Evolutionary conservation across 23 tunicate species (phyloP).

Genomic region (Diplosoma virens): DNA sequence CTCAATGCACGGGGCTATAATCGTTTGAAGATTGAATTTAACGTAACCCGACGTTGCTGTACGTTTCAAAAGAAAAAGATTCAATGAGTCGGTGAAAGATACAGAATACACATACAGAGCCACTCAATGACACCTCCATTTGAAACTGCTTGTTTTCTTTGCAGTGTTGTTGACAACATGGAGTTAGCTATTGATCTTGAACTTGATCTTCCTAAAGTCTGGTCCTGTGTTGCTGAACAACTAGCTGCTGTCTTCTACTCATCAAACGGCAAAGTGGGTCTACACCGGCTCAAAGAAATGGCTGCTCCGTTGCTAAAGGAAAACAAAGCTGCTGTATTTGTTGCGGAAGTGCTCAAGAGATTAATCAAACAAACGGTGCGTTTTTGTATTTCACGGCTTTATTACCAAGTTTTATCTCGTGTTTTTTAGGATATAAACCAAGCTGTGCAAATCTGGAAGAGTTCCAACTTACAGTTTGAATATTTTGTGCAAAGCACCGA

Average conservation of each 20-base stretch:
- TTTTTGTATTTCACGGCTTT: background rate
- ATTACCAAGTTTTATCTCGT: background rate
- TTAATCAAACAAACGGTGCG: conserved; percentile 37
- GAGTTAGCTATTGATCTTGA: conserved; percentile 59
- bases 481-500: background rate
- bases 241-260: conserved; percentile 38
- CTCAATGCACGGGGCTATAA: too few species aligned
- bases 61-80: too few species aligned
- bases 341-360: conserved; percentile 54
- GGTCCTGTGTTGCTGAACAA: conserved; percentile 74
- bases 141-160: background rate
- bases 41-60: too few species aligned
- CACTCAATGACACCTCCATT: too few species aligned
- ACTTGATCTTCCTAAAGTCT: conserved; percentile 76
- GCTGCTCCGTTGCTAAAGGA: conserved; percentile 44
- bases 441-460: conserved; percentile 23
- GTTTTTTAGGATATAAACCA: background rate
- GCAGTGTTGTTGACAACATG: conserved; percentile 41
- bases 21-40: too few species aligned
- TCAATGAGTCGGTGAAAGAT: background rate
- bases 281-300: conserved; percentile 11
- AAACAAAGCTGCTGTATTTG: conserved; percentile 51
- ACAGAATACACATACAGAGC: background rate
- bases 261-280: background rate
- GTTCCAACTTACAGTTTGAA: background rate